Percentiles rank a stretch among this genome's conserved stretches.
Conservation (phyloP, 2,888 invertebrate species). For the Idaea biselata region DNA sequence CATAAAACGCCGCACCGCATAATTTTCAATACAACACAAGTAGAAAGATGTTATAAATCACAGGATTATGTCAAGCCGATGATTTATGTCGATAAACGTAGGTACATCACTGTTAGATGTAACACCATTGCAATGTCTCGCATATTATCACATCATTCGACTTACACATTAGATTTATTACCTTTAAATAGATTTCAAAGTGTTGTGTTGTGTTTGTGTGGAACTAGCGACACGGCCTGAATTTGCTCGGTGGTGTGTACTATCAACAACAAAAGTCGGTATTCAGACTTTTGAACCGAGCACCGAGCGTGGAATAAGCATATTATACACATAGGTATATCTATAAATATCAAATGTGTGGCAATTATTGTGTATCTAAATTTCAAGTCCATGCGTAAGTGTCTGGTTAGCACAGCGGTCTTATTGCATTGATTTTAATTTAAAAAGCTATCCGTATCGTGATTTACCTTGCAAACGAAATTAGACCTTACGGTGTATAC, state of each 20-base stretch:
- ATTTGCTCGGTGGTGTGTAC: background rate
- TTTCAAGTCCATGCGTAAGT: too few relatives aligned
- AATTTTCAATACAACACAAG: background rate
- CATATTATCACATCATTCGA: constrained; percentile 70
- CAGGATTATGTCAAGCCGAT: constrained; percentile 28
- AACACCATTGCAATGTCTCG: constrained; percentile 53
- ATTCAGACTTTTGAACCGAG: too few relatives aligned
- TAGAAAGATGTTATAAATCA: constrained; percentile 18
- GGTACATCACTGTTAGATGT: constrained; percentile 42
- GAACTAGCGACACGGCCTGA: background rate
- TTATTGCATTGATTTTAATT: too few relatives aligned
- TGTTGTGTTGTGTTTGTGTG: constrained; percentile 24
- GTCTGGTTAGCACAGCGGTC: too few relatives aligned
- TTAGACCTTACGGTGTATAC: too few relatives aligned
- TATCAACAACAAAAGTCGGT: too few relatives aligned
- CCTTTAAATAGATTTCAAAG: constrained; percentile 58
- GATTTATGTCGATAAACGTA: constrained; percentile 35
- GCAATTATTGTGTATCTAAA: too few relatives aligned
- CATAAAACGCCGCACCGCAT: background rate
- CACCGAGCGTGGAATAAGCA: too few relatives aligned
- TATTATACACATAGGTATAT: too few relatives aligned
- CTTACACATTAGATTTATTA: constrained; percentile 28
- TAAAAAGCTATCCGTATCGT: too few relatives aligned
- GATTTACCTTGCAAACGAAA: too few relatives aligned
- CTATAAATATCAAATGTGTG: too few relatives aligned